A percentile compares a stretch with the other conserved stretches of the same genome.
Conservation (phyloP, 2,797 vertebrate species). For the Sternotherus odoratus region DNA sequence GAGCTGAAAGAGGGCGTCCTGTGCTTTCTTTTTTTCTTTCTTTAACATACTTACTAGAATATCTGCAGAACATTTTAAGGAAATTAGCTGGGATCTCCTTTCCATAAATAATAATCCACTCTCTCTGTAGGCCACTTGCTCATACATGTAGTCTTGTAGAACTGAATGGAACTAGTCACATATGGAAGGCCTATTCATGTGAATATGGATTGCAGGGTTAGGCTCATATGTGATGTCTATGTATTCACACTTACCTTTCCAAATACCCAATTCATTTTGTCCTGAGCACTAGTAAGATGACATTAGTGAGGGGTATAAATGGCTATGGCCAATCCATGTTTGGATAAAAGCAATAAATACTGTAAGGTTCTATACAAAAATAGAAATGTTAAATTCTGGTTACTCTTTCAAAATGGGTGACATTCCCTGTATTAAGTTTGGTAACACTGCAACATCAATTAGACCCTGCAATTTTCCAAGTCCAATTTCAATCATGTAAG, state of each 20-base stretch:
- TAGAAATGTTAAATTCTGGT: not conserved
- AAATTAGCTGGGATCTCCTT: not conserved
- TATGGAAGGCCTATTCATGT: not conserved
- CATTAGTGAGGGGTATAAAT: rapidly evolving
- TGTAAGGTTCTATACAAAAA: not conserved
- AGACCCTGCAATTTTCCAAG: not conserved
- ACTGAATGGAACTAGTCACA: not conserved
- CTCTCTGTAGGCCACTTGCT: not conserved
- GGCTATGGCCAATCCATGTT: not conserved
- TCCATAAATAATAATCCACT: not conserved
- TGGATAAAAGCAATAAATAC: not conserved
- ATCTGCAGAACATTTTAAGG: slow-evolving; percentile 85
- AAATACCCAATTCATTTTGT: not conserved
- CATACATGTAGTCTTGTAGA: not conserved
- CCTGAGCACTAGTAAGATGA: not conserved
- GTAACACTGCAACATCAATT: not conserved
- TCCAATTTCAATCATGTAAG: not conserved
- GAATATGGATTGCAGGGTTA: not conserved
- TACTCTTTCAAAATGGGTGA: not conserved
- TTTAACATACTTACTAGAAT: slow-evolving; percentile 92
- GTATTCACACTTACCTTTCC: not conserved
- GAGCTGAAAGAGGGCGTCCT: slow-evolving; percentile 78
- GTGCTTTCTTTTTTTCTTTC: slow-evolving; percentile 88
- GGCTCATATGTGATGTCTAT: not conserved
- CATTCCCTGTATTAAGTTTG: not conserved